Conservation (phyloP, 2,797 vertebrate species). For the Molossus molossus region DNA sequence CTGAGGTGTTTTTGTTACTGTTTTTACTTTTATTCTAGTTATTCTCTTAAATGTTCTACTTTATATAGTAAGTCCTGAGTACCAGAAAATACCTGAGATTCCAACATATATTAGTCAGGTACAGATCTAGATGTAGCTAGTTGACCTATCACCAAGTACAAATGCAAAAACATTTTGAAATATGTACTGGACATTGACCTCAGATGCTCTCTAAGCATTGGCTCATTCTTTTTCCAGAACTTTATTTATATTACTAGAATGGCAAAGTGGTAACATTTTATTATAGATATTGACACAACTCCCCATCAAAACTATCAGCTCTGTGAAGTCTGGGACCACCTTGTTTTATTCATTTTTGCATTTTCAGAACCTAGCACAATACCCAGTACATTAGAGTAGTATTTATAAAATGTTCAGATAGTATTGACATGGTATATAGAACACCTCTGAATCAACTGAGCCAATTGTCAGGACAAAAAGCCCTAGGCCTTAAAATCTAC, state of each 20-base stretch:
- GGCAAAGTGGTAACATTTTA: constrained; percentile 28
- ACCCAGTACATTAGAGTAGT: not conserved
- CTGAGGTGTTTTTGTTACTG: not conserved
- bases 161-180: constrained; percentile 52
- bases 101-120: not conserved
- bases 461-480: not conserved
- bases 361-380: constrained; percentile 48
- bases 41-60: constrained; percentile 37
- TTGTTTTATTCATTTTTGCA: constrained; percentile 60
- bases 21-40: constrained; percentile 57
- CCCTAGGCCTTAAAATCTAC: not conserved
- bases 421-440: not conserved
- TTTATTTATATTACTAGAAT: constrained; percentile 28
- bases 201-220: not conserved
- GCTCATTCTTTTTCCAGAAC: not conserved
- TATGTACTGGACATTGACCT: not conserved
- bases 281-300: not conserved
- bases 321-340: constrained; percentile 14
- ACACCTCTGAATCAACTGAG: constrained; percentile 32
- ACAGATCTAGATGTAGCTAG: not conserved
- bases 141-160: constrained; percentile 7
- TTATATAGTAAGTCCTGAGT: constrained; percentile 34
- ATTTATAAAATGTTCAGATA: not conserved
- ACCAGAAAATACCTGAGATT: constrained; percentile 27
- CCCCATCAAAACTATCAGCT: not conserved